These are phyloP conservation scores for Cyclargus thomasi DNA, from an alignment of 1,140 invertebrate genomes.

Conservation along the genomic window DNA sequence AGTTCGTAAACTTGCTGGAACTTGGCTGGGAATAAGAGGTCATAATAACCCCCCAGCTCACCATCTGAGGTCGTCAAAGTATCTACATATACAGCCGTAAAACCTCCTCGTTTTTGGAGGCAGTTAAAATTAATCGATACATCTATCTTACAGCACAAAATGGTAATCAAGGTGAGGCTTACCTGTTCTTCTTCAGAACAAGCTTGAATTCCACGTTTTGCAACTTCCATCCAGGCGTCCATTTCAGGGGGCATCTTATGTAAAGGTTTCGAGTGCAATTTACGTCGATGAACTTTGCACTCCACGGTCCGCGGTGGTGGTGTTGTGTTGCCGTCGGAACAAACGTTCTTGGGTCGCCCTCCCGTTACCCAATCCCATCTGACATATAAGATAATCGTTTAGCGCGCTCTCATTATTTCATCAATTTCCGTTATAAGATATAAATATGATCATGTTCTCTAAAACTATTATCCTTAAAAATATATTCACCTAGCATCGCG, in stretches of 20 bases:
- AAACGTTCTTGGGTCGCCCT: conserved; percentile 41
- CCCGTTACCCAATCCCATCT: conserved; percentile 90
- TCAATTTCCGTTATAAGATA: too few relatives aligned
- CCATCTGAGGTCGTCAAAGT: too few relatives aligned
- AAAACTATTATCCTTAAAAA: background rate
- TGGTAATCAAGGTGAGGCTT: conserved; percentile 19
- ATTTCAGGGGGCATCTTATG: conserved; percentile 82
- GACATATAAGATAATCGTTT: background rate
- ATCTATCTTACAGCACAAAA: too few relatives aligned
- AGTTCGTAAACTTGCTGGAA: too few relatives aligned
- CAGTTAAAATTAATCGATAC: too few relatives aligned
- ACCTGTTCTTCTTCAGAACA: conserved; percentile 65
- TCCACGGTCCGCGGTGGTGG: conserved; percentile 43
- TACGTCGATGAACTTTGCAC: conserved; percentile 77
- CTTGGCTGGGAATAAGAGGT: too few relatives aligned
- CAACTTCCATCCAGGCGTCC: conserved; percentile 63
- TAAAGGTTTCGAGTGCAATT: conserved; percentile 83
- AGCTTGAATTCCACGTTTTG: conserved; percentile 75
- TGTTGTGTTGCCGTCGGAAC: conserved; percentile 11
- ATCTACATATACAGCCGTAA: too few relatives aligned
- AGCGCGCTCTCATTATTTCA: too few relatives aligned
- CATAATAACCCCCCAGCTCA: too few relatives aligned
- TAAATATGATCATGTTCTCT: too few relatives aligned
- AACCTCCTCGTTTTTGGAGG: too few relatives aligned
- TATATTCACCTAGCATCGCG: conserved; percentile 29